Percentiles rank a stretch among this genome's conserved stretches.
Evolutionary conservation across 2,888 invertebrate species (phyloP).

Genomic region (Chaetoderma sp.): DNA sequence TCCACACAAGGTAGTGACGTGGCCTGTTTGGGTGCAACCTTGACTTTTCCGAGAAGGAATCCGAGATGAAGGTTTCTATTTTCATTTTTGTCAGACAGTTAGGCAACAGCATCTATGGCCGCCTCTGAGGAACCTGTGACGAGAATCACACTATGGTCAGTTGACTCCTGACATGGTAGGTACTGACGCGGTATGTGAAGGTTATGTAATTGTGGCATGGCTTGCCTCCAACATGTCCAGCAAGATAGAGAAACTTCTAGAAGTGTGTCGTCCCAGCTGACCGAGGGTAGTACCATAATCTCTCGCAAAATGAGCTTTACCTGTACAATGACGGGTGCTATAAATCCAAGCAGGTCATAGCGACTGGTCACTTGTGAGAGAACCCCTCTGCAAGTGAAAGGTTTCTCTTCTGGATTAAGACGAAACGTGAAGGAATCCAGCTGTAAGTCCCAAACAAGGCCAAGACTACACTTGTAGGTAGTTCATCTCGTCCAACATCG

Average conservation of each 20-base stretch:
- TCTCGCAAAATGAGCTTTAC: conserved; percentile 5
- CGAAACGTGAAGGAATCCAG: neutral
- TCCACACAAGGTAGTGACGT: conserved; percentile 23
- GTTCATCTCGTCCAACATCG: conserved; percentile 4
- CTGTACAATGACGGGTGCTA: neutral
- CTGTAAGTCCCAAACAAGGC: conserved; percentile 4
- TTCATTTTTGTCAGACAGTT: conserved; percentile 13
- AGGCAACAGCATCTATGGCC: conserved; percentile 41
- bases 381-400: conserved; percentile 5
- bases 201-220: too few relatives aligned
- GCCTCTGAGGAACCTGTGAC: conserved; percentile 42
- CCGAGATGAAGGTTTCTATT: conserved; percentile 14
- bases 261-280: too few relatives aligned
- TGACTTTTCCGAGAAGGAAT: conserved; percentile 40
- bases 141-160: too few relatives aligned
- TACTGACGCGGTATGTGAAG: too few relatives aligned
- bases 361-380: conserved; percentile 9
- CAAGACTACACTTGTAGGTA: conserved; percentile 10
- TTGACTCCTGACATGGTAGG: conserved; percentile 2
- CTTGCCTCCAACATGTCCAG: too few relatives aligned
- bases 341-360: conserved; percentile 22
- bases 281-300: too few relatives aligned
- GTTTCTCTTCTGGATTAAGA: neutral
- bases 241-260: too few relatives aligned
- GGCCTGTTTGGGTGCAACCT: conserved; percentile 16